phyloP scores from a whole-genome alignment of 2,113 vertebrate genomes.

The Spermophilus dauricus region DNA sequence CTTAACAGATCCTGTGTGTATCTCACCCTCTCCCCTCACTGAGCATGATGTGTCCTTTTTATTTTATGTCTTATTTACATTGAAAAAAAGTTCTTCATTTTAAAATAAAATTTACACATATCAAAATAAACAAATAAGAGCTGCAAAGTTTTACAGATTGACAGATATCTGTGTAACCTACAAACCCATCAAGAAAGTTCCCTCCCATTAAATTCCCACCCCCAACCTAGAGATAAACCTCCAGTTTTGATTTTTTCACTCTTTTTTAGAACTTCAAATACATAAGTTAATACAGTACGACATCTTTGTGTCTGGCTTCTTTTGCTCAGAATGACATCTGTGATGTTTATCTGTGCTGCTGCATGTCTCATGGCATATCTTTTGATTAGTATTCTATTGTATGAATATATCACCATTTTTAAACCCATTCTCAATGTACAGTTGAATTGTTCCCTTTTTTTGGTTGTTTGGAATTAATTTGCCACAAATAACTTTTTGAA shows the following conservation, averaged over 20 bases:
- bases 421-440: background rate
- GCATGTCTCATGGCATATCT: background rate
- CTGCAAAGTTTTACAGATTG: background rate
- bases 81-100: background rate
- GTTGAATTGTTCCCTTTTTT: background rate
- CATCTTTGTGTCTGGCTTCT: background rate
- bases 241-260: background rate
- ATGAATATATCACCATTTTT: background rate
- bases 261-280: background rate
- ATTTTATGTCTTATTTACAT: background rate
- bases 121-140: background rate
- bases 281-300: background rate
- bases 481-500: background rate
- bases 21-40: background rate
- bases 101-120: background rate
- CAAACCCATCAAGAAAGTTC: background rate
- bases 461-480: conserved; percentile 1
- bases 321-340: background rate
- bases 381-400: background rate
- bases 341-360: background rate
- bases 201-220: background rate
- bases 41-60: background rate
- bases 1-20: background rate
- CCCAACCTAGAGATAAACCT: background rate
- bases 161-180: background rate